phyloP scores from a whole-genome alignment of 2,797 vertebrate genomes.

The Smutsia gigantea region DNA sequence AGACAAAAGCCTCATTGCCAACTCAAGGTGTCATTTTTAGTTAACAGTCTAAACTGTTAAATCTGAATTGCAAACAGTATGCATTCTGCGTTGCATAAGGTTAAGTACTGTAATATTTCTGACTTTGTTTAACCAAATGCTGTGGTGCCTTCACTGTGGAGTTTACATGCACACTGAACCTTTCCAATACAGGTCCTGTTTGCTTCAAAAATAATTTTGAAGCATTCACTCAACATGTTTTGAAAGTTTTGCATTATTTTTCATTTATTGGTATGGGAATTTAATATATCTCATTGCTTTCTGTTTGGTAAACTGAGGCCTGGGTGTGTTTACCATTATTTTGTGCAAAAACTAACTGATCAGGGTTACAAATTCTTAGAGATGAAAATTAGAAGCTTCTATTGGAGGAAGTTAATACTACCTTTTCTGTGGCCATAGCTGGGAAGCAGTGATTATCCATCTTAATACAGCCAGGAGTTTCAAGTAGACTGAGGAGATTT shows the following conservation, averaged over 20 bases:
- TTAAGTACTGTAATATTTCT: constrained; percentile 22
- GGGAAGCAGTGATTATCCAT: not conserved
- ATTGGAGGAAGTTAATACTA: not conserved
- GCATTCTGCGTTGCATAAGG: not conserved
- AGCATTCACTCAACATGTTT: not conserved
- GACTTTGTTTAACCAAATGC: constrained; percentile 40
- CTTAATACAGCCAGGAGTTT: not conserved
- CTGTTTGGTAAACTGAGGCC: not conserved
- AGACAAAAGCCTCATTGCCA: not conserved
- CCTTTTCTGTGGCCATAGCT: not conserved
- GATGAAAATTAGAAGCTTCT: not conserved
- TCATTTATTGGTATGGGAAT: not conserved
- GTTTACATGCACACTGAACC: not conserved
- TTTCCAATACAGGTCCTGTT: not conserved
- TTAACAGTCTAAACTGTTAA: not conserved
- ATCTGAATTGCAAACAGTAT: not conserved
- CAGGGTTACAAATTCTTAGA: not conserved
- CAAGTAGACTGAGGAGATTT: not conserved
- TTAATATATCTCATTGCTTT: not conserved
- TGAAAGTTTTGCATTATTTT: not conserved
- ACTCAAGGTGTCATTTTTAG: not conserved
- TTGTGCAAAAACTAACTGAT: not conserved
- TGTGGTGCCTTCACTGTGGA: not conserved
- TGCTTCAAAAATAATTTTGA: constrained; percentile 42
- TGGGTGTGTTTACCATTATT: not conserved